These are phyloP conservation scores for Syngnathus rostellatus DNA, from an alignment of 2,797 vertebrate species.

Conservation along the genomic window DNA sequence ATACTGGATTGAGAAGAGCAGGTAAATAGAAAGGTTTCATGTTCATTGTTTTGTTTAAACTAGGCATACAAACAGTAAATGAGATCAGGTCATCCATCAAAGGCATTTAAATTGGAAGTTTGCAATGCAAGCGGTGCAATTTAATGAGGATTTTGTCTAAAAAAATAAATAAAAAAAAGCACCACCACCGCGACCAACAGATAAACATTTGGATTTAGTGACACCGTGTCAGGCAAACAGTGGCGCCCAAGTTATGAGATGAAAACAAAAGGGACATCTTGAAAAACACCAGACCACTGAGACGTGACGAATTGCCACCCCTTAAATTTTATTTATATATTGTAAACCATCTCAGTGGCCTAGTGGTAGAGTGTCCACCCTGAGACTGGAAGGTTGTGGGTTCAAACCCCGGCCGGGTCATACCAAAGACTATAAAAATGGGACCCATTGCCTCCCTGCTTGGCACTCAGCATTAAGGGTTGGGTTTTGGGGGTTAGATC, in stretches of 20 bases:
- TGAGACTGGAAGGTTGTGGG: too few species aligned
- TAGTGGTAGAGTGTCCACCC: too few species aligned
- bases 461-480: too few species aligned
- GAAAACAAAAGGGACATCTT: background rate
- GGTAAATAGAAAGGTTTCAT: conserved; percentile 1
- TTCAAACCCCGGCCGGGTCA: too few species aligned
- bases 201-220: background rate
- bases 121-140: conserved; percentile 26
- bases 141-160: conserved; percentile 33
- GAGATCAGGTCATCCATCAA: background rate
- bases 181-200: background rate
- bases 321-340: background rate
- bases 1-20: conserved; percentile 10
- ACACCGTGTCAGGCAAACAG: background rate
- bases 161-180: background rate
- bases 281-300: background rate
- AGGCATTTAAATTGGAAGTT: background rate
- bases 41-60: conserved; percentile 1
- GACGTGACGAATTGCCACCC: background rate
- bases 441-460: too few species aligned
- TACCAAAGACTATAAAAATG: too few species aligned
- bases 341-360: too few species aligned
- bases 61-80: conserved; percentile 5
- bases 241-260: background rate
- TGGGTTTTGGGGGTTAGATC: too few species aligned